Evolutionary conservation across 2,797 vertebrate genomes (phyloP).

Genomic region (Masticophis lateralis): DNA sequence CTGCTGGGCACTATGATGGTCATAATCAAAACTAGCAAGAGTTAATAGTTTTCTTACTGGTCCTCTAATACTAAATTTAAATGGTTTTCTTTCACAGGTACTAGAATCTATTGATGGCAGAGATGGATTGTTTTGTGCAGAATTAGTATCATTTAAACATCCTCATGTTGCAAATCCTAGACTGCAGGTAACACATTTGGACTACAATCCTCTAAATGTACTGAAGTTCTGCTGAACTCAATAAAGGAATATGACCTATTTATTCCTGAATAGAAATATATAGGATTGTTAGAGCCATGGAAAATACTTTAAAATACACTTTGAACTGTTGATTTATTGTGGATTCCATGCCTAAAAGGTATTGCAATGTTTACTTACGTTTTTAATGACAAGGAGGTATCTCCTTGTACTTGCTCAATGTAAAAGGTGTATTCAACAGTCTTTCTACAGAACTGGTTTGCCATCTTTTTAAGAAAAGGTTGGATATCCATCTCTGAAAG

Average conservation of each 20-base stretch:
- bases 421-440: background rate
- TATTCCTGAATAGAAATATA: background rate
- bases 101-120: slow-evolving; percentile 86
- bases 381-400: background rate
- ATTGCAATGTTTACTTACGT: background rate
- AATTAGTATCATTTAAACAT: slow-evolving; percentile 93
- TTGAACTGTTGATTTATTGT: background rate
- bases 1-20: fast-evolving
- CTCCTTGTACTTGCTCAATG: background rate
- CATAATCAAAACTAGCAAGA: fast-evolving
- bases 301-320: background rate
- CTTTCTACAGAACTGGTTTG: background rate
- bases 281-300: background rate
- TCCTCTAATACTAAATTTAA: background rate
- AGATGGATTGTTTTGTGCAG: slow-evolving; percentile 83
- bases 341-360: background rate
- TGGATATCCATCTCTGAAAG: background rate
- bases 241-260: background rate
- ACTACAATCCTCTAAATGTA: background rate
- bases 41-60: background rate
- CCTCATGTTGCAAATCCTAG: slow-evolving; percentile 93
- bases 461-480: background rate
- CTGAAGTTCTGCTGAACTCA: background rate
- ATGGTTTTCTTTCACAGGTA: slow-evolving; percentile 70
- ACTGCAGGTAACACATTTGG: slow-evolving; percentile 79